Evolutionary conservation across 1,140 invertebrate species (phyloP), one percentile per base, ranked within the genome.

Genomic region (Achatina immaculata): DNA sequence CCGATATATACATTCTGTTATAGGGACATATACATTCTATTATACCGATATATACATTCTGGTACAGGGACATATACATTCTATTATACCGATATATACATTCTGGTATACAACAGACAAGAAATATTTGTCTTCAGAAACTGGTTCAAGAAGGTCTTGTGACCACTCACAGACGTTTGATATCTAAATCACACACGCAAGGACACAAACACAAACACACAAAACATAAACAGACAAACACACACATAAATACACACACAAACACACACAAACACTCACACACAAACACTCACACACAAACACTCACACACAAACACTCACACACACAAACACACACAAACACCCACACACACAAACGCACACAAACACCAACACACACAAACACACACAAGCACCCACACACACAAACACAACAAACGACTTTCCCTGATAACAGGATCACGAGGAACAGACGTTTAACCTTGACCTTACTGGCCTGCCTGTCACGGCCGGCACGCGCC

Each of bases 401-500:
- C 9, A 66, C n/a, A 36, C 7, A n/a, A 7, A n/a, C 7, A 36
- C 62, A 36, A 28, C n/a, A n/a, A 14, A 55, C 14, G 51, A n/a
- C 14, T 16, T n/a, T 16, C 51, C 51, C 14, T 14, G 51, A 55
- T n/a, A 55, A 16, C 14, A 55, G 14, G n/a, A 55, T 16, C 14
- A 55, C 51, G 14, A 55, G n/a, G n/a, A 55, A 71, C 38, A 21
- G 42, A 71, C 34, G 38, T 40, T 31, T 19, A 71, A 3, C 42
- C 16, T 40, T 71, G 40, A 71, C 38, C 42, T 71, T 71, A 40
- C 21, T 40, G 38, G 21, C 42, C 42, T 45, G 34, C 24, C 42
- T 66, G 7, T 66, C 36, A 24, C n/a, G 38, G 58, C 58, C 58
- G 58, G 58, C 58, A 62, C 58, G 58, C 58, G 58, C 58, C 58